A percentile compares a stretch with the other conserved stretches of the same genome.
These are phyloP conservation scores for Sphyrna mokarran DNA, from an alignment of 2,113 vertebrate genomes.

Conservation along the genomic window DNA sequence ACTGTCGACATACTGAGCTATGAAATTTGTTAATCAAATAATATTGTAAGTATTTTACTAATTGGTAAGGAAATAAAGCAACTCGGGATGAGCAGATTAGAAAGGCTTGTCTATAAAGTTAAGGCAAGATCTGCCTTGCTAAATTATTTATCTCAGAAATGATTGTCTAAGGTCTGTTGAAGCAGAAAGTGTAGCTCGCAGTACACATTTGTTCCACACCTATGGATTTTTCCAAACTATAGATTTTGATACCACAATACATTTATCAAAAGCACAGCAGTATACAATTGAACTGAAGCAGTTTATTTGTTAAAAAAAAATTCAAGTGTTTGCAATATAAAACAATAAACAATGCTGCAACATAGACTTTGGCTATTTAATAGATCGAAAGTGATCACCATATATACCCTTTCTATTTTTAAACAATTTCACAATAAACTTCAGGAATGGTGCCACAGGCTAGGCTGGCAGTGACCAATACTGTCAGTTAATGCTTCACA, in stretches of 20 bases:
- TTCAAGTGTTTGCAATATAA: background rate
- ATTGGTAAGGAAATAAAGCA: background rate
- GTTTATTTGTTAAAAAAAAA: background rate
- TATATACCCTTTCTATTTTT: background rate
- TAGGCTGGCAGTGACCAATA: background rate
- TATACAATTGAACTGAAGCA: background rate
- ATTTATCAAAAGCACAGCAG: background rate
- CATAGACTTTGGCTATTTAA: background rate
- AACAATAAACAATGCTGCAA: background rate
- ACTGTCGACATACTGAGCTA: background rate
- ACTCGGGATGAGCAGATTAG: background rate
- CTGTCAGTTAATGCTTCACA: background rate
- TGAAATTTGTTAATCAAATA: background rate
- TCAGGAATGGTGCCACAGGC: background rate
- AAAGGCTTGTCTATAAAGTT: background rate
- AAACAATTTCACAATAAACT: background rate
- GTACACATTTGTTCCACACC: background rate
- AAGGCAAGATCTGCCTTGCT: background rate
- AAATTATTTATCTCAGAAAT: background rate
- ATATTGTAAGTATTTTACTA: background rate
- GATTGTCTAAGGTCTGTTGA: background rate
- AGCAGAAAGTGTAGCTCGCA: background rate
- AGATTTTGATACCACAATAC: background rate
- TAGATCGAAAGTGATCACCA: background rate
- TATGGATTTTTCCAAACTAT: background rate